Evolutionary conservation across 2,797 vertebrate species (phyloP), one percentile per base, ranked within the genome.

Genomic region (Heterohyrax brucei): DNA sequence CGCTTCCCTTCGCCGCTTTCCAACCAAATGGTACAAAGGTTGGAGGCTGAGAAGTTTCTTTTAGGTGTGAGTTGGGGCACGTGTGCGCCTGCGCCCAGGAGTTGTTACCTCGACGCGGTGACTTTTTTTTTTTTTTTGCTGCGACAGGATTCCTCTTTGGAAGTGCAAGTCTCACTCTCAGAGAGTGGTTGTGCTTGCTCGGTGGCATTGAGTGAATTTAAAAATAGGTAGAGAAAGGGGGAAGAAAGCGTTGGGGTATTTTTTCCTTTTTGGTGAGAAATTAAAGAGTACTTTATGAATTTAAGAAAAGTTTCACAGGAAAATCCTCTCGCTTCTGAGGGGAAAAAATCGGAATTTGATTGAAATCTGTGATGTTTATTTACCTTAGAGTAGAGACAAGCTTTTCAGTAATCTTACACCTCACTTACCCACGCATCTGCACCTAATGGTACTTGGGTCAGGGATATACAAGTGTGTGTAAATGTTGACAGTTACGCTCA

Each of bases 181-280:
- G 53, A 66, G n/a, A 90, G 59, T 59, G 94, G 76, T 78, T 86
- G 87, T 89, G 86, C 84, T 92, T 85, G 94, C 89, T 94, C 96
- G 62, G 0, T 68, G 76, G 83, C 9, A 24, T n/a, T 46, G 91
- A 85, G 94, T 92, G 96, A 66, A 98, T 97, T 96, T 95, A 70
- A 93, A 81, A 95, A 91, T 95, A 92, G 85, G 53, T 79, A 68
- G 46, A 56, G n/a, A 56, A 62, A 24, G 33, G 78, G 56, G 14
- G 16, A 19, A 78, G 30, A 82, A 26, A 39, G 53, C 24, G 13
- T 72, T 73, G 79, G 39, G 39, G 39, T 48, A 44, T 84, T 68
- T 91, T 70, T 56, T 30, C n/a, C 18, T 14, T 28, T 50, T 88
- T 56, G 21, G 30, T 91, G 77, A 93, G 56, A 95, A 87, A 90